Evolutionary conservation across 1,140 invertebrate species (phyloP).

Genomic region (Agrypnia vestita): DNA sequence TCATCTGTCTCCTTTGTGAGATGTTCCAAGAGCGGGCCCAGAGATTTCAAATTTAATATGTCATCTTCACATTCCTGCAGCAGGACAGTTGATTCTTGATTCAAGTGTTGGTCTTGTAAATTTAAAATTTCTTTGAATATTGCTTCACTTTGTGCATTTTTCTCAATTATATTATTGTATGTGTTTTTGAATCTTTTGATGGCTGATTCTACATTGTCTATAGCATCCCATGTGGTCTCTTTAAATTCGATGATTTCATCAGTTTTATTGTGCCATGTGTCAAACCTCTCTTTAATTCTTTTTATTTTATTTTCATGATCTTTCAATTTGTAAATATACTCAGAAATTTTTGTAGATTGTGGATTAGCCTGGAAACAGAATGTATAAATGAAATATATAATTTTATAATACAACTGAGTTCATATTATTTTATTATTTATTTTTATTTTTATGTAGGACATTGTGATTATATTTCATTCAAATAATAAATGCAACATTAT

Average conservation of each 20-base stretch:
- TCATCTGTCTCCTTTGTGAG: conserved; percentile 70
- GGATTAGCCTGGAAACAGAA: conserved; percentile 65
- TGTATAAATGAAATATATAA: no score
- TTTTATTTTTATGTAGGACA: no score
- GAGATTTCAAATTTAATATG: conserved; percentile 64
- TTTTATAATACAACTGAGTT: no score
- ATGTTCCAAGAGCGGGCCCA: conserved; percentile 64
- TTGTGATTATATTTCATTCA: no score
- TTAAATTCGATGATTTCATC: conserved; percentile 64
- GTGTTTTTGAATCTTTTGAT: conserved; percentile 58
- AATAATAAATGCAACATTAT: no score
- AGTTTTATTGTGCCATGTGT: conserved; percentile 68
- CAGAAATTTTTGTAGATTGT: conserved; percentile 67
- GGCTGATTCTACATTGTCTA: conserved; percentile 67
- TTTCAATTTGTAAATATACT: conserved; percentile 69
- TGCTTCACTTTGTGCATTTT: conserved; percentile 44
- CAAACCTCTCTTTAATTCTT: conserved; percentile 65
- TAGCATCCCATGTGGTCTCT: conserved; percentile 67
- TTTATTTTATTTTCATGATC: conserved; percentile 66
- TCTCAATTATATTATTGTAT: conserved; percentile 54
- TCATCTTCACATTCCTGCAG: conserved; percentile 63
- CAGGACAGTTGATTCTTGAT: conserved; percentile 45
- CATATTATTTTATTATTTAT: no score
- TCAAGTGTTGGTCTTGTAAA: conserved; percentile 41
- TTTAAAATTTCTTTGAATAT: conserved; percentile 26